Base-by-base conservation (phyloP, 2,797 vertebrate species). In the Acropternis orthonyx region DNA sequence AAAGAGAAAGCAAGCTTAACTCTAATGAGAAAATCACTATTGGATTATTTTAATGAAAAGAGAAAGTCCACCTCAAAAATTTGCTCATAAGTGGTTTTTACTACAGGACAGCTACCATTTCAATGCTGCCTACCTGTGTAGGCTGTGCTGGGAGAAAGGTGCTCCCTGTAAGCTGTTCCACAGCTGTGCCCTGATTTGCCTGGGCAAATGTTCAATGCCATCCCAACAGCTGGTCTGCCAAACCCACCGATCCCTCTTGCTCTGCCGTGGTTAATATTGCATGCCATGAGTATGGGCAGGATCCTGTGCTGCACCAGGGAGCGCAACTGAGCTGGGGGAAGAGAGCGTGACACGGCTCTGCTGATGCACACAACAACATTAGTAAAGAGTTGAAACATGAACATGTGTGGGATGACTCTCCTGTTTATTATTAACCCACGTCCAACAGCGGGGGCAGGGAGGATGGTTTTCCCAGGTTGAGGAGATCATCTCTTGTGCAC, bases 321-420 rank as follows among this genome's bases (percentile, higher is more conserved):
- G 26, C 0, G 20, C n/a, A 48, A 32, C n/a, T 1, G 0, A 1
- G 5, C 67, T 7, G 11, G 44, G 55, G 43, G 61, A 63, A 63
- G 58, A 20, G 58, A 27, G 22, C 2, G 2, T 23, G 32, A 28
- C 28, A 3, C 0, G 0, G 88, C 28, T 34, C 65, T 71, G 85
- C 79, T 77, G 76, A 78, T 1, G 4, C 90, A 94, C 28, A 26
- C 2, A 39, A 39, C 68, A 51, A 41, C 62, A 9, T 44, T 7
- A 74, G 68, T 22, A 52, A 81, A 66, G 81, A 76, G 36, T 0
- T 63, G 48, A 72, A 72, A 81, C 54, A 24, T 2, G 46, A 76
- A 75, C 39, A 27, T 2, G n/a, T 48, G 51, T 48, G 74, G 66
- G 67, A 73, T 76, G 59, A 76, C 51, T 80, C 82, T 59, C 46